Evolutionary conservation across 2,797 vertebrate genomes (phyloP).

Genomic region (Anniella stebbinsi): DNA sequence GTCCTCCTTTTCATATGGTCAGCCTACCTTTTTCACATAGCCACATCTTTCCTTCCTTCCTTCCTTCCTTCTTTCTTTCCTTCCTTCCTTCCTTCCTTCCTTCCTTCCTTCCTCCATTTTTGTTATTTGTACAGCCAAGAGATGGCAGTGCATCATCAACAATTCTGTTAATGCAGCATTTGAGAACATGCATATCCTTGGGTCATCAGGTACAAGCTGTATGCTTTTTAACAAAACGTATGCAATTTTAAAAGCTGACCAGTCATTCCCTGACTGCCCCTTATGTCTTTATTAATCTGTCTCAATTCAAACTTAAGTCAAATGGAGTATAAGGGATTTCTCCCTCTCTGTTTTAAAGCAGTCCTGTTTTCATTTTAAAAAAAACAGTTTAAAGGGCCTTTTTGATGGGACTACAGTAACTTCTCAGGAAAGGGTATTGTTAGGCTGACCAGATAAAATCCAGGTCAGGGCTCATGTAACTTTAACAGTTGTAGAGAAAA

Average conservation of each 20-base stretch:
- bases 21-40: conserved; percentile 51
- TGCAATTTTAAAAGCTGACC: conserved; percentile 48
- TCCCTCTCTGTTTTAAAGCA: conserved; percentile 6
- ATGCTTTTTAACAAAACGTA: conserved; percentile 56
- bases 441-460: too few species aligned
- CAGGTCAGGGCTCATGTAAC: too few species aligned
- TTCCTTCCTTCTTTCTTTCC: too few species aligned
- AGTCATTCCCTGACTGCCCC: conserved; percentile 36
- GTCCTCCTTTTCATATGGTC: too few species aligned
- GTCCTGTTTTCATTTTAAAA: neutral
- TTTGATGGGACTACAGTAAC: conserved; percentile 43
- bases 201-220: conserved; percentile 37
- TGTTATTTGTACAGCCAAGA: conserved; percentile 79
- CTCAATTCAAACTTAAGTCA: conserved; percentile 44
- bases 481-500: too few species aligned
- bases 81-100: too few species aligned
- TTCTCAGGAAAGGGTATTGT: conserved; percentile 29
- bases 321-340: conserved; percentile 35
- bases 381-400: neutral
- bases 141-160: conserved; percentile 83
- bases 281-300: neutral
- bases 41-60: conserved; percentile 39
- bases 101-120: conserved; percentile 58
- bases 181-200: conserved; percentile 51
- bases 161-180: conserved; percentile 65